A percentile compares a stretch with the other conserved stretches of the same genome.
phyloP scores from a whole-genome alignment of 2,888 invertebrate species.

The Seira musarum region DNA sequence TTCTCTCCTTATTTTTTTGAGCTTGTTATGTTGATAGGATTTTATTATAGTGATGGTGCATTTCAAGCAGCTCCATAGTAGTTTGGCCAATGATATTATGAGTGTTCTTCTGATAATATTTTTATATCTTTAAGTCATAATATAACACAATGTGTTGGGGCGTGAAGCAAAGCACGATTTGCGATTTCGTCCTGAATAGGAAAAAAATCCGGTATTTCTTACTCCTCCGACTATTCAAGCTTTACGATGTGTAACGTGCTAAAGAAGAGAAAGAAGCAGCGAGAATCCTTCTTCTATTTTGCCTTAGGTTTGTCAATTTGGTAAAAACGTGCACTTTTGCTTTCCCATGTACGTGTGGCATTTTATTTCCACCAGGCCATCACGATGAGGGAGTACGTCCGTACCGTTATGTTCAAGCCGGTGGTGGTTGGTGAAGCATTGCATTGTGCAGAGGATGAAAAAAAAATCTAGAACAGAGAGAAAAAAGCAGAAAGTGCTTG shows the following conservation, averaged over 20 bases:
- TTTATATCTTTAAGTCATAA: background rate
- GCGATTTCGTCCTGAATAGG: slow-evolving; percentile 41
- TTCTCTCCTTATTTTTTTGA: background rate
- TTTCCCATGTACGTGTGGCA: background rate
- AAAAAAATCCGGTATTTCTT: slow-evolving; percentile 20
- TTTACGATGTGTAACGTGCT: background rate
- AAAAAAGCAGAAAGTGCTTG: background rate
- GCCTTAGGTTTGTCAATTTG: slow-evolving; percentile 54
- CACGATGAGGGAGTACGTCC: background rate
- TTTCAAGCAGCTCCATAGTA: no score
- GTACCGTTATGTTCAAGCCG: background rate
- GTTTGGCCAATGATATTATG: no score
- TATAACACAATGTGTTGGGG: slow-evolving; percentile 40
- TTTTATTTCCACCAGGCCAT: background rate
- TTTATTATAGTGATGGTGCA: background rate
- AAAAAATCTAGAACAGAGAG: background rate
- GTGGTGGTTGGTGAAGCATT: background rate
- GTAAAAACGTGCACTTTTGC: slow-evolving; percentile 35
- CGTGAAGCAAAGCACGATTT: slow-evolving; percentile 47
- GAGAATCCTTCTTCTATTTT: slow-evolving; percentile 14
- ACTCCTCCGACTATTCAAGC: background rate
- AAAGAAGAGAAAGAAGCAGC: no score
- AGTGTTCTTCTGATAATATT: slow-evolving; percentile 17
- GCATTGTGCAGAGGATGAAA: background rate
- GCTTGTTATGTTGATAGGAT: background rate